Base-by-base conservation (phyloP, 2,888 invertebrate species). In the Aphelenchoides bicaudatus region DNA sequence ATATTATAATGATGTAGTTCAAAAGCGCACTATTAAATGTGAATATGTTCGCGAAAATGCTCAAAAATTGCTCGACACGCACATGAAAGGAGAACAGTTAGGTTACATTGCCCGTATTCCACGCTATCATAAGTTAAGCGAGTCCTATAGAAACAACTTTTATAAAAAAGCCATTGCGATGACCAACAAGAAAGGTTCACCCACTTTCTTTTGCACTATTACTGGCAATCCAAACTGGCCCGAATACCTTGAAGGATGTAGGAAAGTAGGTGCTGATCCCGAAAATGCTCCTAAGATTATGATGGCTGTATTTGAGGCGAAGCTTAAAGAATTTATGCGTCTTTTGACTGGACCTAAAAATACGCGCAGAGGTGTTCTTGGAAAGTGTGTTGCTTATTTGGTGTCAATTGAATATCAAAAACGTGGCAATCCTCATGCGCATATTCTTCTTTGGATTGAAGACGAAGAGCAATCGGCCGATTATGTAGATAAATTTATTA, bases 181-280 rank as follows among this genome's bases (percentile, higher is more conserved):
- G 34, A 10, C 10, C 34, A 10, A n/a, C 10, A 10, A n/a, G 34
- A 10, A 10, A n/a, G 34, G 34, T 10, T 10, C 34, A 10, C 34
- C 34, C 10, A 34, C 34, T 34, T 10, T 34, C n/a, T 51, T 51
- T 19, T 8, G 37, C 3, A 51, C 52, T 19, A 34, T 34, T 16
- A 51, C 52, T 1, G 52, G 34, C n/a, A 51, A 51, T 29, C 37
- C 37, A 1, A n/a, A 51, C 8, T 51, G 52, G 52, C 52, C 52
- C 1, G 38, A 51, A 23, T 19, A 37, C 31, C 13, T 10, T 6
- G 34, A 16, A 5, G 3, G 5, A 5, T 28, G 2, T 5, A 49
- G 5, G 30, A 13, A 34, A 8, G 3, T 27, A 19, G 19, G 5
- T 25, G 5, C n/a, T 25, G 13, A 34, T 50, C 23, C 21, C 27